Percentiles rank a stretch among this genome's conserved stretches.
These are phyloP conservation scores for Montipora efflorescens DNA, from an alignment of 64 coral and sea anemone species.

Conservation along the genomic window DNA sequence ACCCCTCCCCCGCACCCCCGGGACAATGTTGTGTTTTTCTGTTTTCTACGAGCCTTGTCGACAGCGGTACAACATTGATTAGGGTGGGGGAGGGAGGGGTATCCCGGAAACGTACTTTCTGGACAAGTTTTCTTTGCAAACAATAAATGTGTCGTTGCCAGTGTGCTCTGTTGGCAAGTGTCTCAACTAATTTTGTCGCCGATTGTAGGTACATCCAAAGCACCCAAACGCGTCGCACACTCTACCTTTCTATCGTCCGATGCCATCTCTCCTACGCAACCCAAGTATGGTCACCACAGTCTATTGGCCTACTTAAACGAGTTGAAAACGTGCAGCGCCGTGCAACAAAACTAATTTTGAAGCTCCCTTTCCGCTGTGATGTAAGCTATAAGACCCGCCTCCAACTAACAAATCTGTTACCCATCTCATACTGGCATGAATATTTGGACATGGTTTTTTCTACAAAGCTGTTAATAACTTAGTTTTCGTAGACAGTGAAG, in stretches of 20 bases:
- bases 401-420: slow-evolving; percentile 35
- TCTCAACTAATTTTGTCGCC: too few relatives aligned
- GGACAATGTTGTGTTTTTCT: too few relatives aligned
- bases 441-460: slow-evolving; percentile 56
- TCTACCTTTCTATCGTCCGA: slow-evolving; percentile 43
- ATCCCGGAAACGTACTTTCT: too few relatives aligned
- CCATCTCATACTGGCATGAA: slow-evolving; percentile 70
- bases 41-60: too few relatives aligned
- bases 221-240: slow-evolving; percentile 19
- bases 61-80: too few relatives aligned
- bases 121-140: too few relatives aligned
- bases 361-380: slow-evolving; percentile 53
- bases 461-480: too few relatives aligned
- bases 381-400: slow-evolving; percentile 50
- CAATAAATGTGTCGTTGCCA: too few relatives aligned
- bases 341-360: slow-evolving; percentile 45
- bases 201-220: slow-evolving; percentile 25
- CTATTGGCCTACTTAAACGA: slow-evolving; percentile 38
- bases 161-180: too few relatives aligned
- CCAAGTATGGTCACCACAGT: slow-evolving; percentile 72
- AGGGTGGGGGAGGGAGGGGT: too few relatives aligned
- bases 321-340: slow-evolving; percentile 46
- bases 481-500: too few relatives aligned
- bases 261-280: slow-evolving; percentile 37
- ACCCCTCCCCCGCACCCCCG: too few relatives aligned